A percentile compares a stretch with the other conserved stretches of the same genome.
Evolutionary conservation across 92 coral and sea anemone species (phyloP).

Genomic region (Paragorgia papillata): DNA sequence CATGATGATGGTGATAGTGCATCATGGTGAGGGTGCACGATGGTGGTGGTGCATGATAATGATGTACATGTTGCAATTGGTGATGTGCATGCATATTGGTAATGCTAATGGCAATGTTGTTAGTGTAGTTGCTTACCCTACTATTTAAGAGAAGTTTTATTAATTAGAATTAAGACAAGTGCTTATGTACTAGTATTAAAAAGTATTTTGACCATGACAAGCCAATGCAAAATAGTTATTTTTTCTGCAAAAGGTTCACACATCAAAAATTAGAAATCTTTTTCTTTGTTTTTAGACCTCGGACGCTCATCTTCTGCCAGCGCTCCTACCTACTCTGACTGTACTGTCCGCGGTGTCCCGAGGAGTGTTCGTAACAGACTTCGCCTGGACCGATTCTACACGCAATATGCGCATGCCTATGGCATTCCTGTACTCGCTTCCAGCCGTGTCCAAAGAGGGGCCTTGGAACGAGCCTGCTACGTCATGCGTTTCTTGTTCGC

Average conservation of each 20-base stretch:
- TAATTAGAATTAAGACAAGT: no score
- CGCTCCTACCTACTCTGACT: constrained; percentile 32
- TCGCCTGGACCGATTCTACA: constrained; percentile 34
- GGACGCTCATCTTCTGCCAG: neutral
- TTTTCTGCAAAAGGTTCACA: no score
- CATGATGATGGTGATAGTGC: no score
- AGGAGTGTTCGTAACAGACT: constrained; percentile 42
- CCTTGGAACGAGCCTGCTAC: constrained; percentile 92
- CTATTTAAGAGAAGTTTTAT: no score
- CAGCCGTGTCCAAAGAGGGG: constrained; percentile 34
- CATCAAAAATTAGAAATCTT: no score
- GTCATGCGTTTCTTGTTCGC: constrained; percentile 87
- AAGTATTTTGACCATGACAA: no score
- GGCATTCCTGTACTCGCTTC: constrained; percentile 51
- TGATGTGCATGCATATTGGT: neutral
- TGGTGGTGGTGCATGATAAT: neutral
- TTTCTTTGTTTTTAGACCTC: no score
- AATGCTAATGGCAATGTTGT: neutral
- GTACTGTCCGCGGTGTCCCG: constrained; percentile 29
- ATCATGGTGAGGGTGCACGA: no score
- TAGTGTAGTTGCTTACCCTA: no score
- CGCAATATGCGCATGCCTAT: constrained; percentile 51
- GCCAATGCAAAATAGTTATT: no score
- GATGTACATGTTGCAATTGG: neutral
- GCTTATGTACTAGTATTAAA: no score